Evolutionary conservation across 2,113 vertebrate species (phyloP), one percentile per base, ranked within the genome.

Genomic region (Trogon surrucura): DNA sequence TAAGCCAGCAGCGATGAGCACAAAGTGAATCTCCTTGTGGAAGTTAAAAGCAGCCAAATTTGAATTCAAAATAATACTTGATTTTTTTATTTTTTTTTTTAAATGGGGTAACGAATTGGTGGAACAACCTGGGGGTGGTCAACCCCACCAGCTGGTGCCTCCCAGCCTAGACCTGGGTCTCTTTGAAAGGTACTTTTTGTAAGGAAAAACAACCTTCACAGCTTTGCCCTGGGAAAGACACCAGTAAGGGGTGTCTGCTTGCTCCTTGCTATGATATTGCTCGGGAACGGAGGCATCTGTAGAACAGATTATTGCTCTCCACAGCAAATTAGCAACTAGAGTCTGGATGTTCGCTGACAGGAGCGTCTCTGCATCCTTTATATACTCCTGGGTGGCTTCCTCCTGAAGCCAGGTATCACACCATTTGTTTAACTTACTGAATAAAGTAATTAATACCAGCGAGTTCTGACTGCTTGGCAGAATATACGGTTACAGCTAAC

Each of bases 351-450:
- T 96, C 84, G 48, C 84, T 82, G 88, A 78, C 73, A 91, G 65
- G 50, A 95, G 72, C 75, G 89, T 61, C 60, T 91, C 93, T 45
- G 4, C 80, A 89, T 90, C 90, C 62, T 88, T 93, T 82, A 80
- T 86, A 5, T 18, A 64, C 91, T 95, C 96, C 91, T 88, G 80
- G 93, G 97, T 91, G 84, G 95, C 92, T 96, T 96, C 97, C 82
- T 67, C 91, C 84, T 21, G 82, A 96, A 96, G 97, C 95, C 96
- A 97, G 97, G 94, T 91, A 97, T 89, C 96, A 94, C 97, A 96
- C 95, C 93, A 96, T 97, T 98, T 97, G 94, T 97, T 98, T 98
- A 97, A 98, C 91, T 98, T 97, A 95, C 91, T 85, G 95, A 97
- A 97, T 97, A 94, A 98, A 97, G 96, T 97, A 98, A 98, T 98